These are phyloP conservation scores for Homarus americanus DNA, from an alignment of 1,140 invertebrate species.

Conservation along the genomic window DNA sequence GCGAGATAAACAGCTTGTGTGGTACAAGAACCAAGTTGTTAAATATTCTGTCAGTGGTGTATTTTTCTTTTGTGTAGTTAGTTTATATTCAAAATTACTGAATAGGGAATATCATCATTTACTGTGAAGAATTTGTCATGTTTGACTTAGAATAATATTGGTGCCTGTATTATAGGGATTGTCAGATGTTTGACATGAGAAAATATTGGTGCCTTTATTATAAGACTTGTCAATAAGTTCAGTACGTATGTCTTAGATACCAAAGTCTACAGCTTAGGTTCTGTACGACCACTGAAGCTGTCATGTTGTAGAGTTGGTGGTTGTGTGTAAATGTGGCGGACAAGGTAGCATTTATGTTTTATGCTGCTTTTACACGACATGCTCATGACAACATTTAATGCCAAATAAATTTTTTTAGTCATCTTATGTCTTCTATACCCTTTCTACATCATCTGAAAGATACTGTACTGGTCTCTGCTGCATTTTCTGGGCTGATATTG, in stretches of 20 bases:
- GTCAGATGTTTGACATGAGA: not conserved
- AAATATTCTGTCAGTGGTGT: not conserved
- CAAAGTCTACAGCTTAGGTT: slow-evolving; percentile 28
- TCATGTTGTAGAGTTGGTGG: slow-evolving; percentile 40
- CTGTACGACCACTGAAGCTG: slow-evolving; percentile 14
- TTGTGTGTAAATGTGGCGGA: slow-evolving; percentile 63
- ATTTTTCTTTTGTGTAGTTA: not conserved
- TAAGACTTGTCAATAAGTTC: not conserved
- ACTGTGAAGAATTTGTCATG: not conserved
- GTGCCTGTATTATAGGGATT: not conserved
- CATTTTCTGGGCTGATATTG: no score
- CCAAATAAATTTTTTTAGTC: slow-evolving; percentile 71
- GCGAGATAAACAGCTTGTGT: not conserved
- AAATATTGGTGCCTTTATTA: not conserved
- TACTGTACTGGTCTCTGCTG: no score
- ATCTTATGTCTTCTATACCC: slow-evolving; percentile 15
- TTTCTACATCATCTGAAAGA: no score
- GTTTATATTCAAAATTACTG: not conserved
- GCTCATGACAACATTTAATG: slow-evolving; percentile 69
- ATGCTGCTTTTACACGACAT: slow-evolving; percentile 70
- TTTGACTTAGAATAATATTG: not conserved
- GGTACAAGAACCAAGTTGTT: not conserved
- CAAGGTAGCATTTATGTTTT: slow-evolving; percentile 60
- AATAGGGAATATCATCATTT: no score
- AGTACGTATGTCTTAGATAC: not conserved